A percentile compares a stretch with the other conserved stretches of the same genome.
Evolutionary conservation across 2,113 vertebrate genomes (phyloP).

Genomic region (Salvelinus sp.): DNA sequence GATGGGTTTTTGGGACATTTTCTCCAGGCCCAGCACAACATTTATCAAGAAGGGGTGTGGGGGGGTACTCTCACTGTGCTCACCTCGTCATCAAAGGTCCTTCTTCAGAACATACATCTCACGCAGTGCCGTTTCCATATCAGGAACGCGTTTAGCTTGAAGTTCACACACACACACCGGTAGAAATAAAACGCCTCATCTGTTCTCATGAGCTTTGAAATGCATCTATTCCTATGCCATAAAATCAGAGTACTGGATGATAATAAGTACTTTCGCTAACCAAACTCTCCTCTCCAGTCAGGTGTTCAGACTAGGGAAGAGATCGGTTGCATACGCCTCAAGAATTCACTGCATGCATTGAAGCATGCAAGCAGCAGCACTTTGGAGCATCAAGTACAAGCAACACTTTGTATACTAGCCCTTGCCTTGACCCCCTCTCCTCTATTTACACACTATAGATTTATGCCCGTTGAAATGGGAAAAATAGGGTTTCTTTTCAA

Average conservation of each 20-base stretch:
- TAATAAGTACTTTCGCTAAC: neutral
- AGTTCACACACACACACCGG: slow-evolving; percentile 14
- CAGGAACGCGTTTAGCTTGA: slow-evolving; percentile 27
- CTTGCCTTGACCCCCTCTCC: neutral
- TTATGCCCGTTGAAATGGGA: too few relatives aligned
- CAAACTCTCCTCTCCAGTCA: neutral
- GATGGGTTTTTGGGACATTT: slow-evolving; percentile 25
- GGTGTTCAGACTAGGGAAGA: neutral
- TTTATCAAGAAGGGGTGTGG: slow-evolving; percentile 20
- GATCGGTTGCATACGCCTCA: neutral
- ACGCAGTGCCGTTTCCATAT: slow-evolving; percentile 36
- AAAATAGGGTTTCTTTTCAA: too few relatives aligned
- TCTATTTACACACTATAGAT: neutral
- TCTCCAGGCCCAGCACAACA: slow-evolving; percentile 33
- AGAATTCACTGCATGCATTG: neutral
- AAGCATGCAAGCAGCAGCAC: neutral
- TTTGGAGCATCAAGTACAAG: neutral
- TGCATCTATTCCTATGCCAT: slow-evolving; percentile 9
- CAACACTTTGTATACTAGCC: neutral
- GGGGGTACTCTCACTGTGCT: neutral
- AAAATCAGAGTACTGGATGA: slow-evolving; percentile 22
- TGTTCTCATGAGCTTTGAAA: slow-evolving; percentile 6
- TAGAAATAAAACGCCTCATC: slow-evolving; percentile 30
- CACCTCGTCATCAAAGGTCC: slow-evolving; percentile 37
- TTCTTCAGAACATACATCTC: slow-evolving; percentile 10